A percentile compares a stretch with the other conserved stretches of the same genome.
phyloP scores from a whole-genome alignment of 2,113 vertebrate genomes.

The Orcinus orca region DNA sequence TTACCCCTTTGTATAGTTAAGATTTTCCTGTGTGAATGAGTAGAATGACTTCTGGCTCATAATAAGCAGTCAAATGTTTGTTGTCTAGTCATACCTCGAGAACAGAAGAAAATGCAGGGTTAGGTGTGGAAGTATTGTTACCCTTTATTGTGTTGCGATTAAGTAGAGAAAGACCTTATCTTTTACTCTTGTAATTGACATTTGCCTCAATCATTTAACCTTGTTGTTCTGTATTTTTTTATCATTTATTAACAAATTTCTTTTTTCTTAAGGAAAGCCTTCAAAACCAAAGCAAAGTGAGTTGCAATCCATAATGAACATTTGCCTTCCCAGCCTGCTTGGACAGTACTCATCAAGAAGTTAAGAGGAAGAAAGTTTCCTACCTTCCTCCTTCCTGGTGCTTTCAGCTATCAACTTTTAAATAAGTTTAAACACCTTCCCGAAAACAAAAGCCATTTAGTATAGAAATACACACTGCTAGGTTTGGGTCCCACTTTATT shows the following conservation, averaged over 20 bases:
- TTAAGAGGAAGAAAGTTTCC: conserved; percentile 49
- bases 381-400: conserved; percentile 29
- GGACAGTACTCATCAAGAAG: conserved; percentile 56
- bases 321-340: conserved; percentile 58
- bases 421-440: conserved; percentile 45
- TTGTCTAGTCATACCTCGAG: neutral
- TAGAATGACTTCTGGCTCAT: neutral
- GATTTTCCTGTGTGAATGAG: neutral
- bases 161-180: neutral
- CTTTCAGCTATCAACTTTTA: conserved; percentile 13
- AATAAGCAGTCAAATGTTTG: neutral
- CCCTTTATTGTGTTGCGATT: neutral
- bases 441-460: neutral
- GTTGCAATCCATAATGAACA: conserved; percentile 23
- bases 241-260: conserved; percentile 67
- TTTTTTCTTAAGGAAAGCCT: conserved; percentile 74
- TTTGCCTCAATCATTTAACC: conserved; percentile 27
- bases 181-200: neutral
- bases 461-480: neutral
- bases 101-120: neutral
- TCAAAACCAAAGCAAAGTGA: conserved; percentile 58
- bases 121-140: neutral
- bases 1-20: neutral
- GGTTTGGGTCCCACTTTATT: neutral
- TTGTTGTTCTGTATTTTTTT: conserved; percentile 49